Evolutionary conservation across 2,113 vertebrate species (phyloP), one percentile per base, ranked within the genome.

Genomic region (Rana temporaria): DNA sequence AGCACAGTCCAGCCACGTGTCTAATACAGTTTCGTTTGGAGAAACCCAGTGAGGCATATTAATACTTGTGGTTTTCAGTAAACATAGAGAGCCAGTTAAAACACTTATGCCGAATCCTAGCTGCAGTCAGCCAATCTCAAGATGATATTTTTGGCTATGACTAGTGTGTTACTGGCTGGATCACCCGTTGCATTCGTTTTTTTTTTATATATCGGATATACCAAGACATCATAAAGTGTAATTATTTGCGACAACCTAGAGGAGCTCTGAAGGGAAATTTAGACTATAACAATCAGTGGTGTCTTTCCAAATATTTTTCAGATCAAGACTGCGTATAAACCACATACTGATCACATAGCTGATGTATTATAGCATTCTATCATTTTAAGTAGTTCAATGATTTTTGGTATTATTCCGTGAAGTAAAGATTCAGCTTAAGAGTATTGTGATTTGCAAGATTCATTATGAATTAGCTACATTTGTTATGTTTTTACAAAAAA

Each of bases 41-140:
- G 72, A 38, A 62, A 60, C 59, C 72, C 38, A 16, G 56, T 60
- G n/a, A 75, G 26, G 56, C 72, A 42, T 75, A 59, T 22, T 19
- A 75, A 75, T 75, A 62, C 38, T 75, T 75, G 72, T 75, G 72
- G 72, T 75, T 75, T 75, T 42, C 56, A 60, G 56, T 38, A 38
- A 60, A 56, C 38, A 62, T 17, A 57, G 42, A 75, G 72, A 75
- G 56, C 24, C 32, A 75, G 72, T 60, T 75, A n/a, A 60, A 20
- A 30, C 30, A 32, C 55, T 74, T 74, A 38, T 34, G 57, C 18
- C 20, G 71, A 74, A 60, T 30, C 22, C 24, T 20, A 57, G n/a
- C 72, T 60, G 18, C 53, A 75, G n/a, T 56, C 57, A 62, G n/a
- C 34, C 26, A 42, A 32, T 74, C 56, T 74, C 34, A 38, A 60